phyloP scores from a whole-genome alignment of 2,113 vertebrate genomes.

The Heteronetta atricapilla region DNA sequence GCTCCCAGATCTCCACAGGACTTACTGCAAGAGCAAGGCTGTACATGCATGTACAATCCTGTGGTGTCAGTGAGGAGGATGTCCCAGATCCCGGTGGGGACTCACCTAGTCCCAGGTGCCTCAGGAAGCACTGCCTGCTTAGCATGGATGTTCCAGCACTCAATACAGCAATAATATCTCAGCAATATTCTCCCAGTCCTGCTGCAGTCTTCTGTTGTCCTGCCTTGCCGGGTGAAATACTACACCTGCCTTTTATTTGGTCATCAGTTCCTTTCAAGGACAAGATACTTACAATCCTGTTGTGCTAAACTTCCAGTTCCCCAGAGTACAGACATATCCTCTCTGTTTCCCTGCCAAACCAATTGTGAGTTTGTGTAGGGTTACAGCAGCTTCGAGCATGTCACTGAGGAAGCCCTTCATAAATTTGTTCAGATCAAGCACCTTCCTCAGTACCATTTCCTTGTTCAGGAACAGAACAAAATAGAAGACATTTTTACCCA shows the following conservation, averaged over 20 bases:
- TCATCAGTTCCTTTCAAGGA: accelerated
- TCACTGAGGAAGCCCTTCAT: not conserved
- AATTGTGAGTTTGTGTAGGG: not conserved
- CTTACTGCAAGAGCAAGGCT: accelerated
- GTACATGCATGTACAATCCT: accelerated
- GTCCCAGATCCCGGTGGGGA: not conserved
- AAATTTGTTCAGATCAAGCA: not conserved
- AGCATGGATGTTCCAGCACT: not conserved
- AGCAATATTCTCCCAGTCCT: too few relatives aligned
- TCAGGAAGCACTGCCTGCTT: too few relatives aligned
- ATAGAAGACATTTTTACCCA: not conserved
- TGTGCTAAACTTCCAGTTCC: not conserved
- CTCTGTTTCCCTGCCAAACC: not conserved
- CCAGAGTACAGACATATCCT: not conserved
- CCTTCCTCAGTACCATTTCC: not conserved
- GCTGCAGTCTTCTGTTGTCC: not conserved
- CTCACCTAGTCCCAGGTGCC: not conserved
- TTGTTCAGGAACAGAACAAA: not conserved
- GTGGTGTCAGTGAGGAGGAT: not conserved
- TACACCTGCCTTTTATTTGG: accelerated
- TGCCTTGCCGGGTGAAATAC: not conserved
- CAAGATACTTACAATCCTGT: not conserved
- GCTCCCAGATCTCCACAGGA: not conserved
- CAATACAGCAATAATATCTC: not conserved
- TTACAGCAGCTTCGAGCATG: not conserved